Base-by-base conservation (phyloP, 2,888 invertebrate species). In the Tiphia femorata region DNA sequence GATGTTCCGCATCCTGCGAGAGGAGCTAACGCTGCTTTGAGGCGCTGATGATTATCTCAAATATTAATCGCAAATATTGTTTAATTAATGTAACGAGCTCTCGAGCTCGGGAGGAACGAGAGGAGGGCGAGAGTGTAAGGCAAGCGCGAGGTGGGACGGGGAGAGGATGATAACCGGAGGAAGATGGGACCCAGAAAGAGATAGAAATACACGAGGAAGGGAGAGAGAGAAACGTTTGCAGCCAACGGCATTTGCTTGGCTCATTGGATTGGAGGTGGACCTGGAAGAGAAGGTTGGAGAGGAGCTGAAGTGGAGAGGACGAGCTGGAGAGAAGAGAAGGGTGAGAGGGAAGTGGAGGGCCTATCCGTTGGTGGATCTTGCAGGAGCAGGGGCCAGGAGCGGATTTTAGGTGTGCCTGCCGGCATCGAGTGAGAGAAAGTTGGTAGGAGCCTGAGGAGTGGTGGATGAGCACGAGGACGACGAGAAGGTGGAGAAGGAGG, bases 61-160 rank as follows among this genome's bases (percentile, higher is more conserved):
- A 80, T 79, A 79, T 81, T 80, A 80, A 81, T 78, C 69, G 74
- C 77, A 78, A 80, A 81, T 80, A 79, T 79, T 78, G 79, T 77
- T 81, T 77, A 78, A 81, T 80, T 80, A 79, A 77, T 76, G 71
- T 76, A 76, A 77, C 75, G 72, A 67, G 69, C 63, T 62, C 64
- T 64, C 67, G 52, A 63, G 62, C 58, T 52, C 52, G 57, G 44
- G 59, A 12, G 43, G 49, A 57, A 30, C 25, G 6, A 51, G 62
- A 49, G 53, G 40, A 50, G 54, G 59, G 53, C 48, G 50, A 63
- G 54, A 52, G 49, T 60, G 44, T 44, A 62, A 43, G 49, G 37
- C 47, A 52, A 58, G 59, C 51, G n/a, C n/a, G n/a, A 44, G 54
- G 49, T 53, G 47, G 47, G 55, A 48, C 54, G 59, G 52, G 40